A percentile compares a stretch with the other conserved stretches of the same genome.
Evolutionary conservation across 2,888 invertebrate genomes (phyloP).

Genomic region (Melolontha melolontha): DNA sequence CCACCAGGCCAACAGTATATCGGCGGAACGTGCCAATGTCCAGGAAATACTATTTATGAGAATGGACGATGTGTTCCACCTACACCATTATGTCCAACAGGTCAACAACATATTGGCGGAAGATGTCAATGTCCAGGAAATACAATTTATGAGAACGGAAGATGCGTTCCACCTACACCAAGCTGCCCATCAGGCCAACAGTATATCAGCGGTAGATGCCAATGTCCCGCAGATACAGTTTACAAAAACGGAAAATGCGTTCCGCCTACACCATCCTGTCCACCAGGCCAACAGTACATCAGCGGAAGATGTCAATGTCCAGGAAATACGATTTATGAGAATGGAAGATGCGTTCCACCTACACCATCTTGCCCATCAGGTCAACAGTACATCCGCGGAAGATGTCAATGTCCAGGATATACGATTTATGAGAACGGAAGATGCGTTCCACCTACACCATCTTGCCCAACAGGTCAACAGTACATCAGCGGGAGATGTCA

Average conservation of each 20-base stretch:
- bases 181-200: slow-evolving; percentile 11
- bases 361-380: slow-evolving; percentile 15
- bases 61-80: slow-evolving; percentile 15
- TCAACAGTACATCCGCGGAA: too few relatives aligned
- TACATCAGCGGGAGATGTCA: slow-evolving; percentile 19
- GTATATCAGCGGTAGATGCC: slow-evolving; percentile 25
- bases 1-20: slow-evolving; percentile 4
- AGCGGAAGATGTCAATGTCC: slow-evolving; percentile 23
- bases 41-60: neutral
- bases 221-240: neutral
- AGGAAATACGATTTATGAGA: neutral
- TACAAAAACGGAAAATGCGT: slow-evolving; percentile 26
- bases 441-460: slow-evolving; percentile 19
- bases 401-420: too few relatives aligned
- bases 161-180: too few relatives aligned
- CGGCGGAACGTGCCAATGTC: slow-evolving; percentile 30
- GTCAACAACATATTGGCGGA: too few relatives aligned
- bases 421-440: too few relatives aligned
- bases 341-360: slow-evolving; percentile 26
- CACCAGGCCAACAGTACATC: slow-evolving; percentile 19
- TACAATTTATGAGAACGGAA: too few relatives aligned
- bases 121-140: too few relatives aligned
- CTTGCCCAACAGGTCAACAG: slow-evolving; percentile 6
- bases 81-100: too few relatives aligned
- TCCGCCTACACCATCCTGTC: slow-evolving; percentile 17